Evolutionary conservation across 2,113 vertebrate species (phyloP), one percentile per base, ranked within the genome.

Genomic region (Taurulus bubalis): DNA sequence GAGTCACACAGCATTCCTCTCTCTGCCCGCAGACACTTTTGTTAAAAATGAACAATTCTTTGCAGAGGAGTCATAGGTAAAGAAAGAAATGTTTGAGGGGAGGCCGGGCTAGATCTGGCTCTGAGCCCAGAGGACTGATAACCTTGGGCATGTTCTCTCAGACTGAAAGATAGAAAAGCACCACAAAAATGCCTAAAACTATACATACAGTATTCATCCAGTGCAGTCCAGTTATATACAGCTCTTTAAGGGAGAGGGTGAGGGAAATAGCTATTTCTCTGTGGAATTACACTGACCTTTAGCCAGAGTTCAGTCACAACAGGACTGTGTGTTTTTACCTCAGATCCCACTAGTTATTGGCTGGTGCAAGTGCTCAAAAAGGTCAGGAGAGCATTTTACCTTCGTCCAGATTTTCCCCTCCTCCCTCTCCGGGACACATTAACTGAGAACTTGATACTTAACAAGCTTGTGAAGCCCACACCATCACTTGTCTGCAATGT

Each of bases 1-100:
- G 90, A 91, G 86, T 85, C 71, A 28, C 47, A 34, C 16, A 60
- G 79, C 82, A 91, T 91, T 91, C 90, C 85, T 88, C 36, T 47
- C 32, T 40, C 78, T 45, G 68, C 40, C 71, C 11, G n/a, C 10
- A 49, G 83, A 89, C 62, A 74, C 77, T 79, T 89, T 80, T 83
- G 78, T 92, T 83, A 55, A 74, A 59, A 86, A 64, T 45, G 77
- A 87, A 85, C 80, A 78, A 76, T 89, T 79, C 67, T 45, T 58
- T 80, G 75, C 64, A 58, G 75, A 89, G 84, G 82, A 90, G 87
- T 85, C 71, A 58, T 7, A 83, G 63, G 73, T 87, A 74, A 75
- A 89, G 85, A 85, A 78, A 75, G 78, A 86, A 38, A 78, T 55
- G 70, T 85, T 67, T 60, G 47, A 75, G 42, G 78, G 86, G 80